Percentiles rank a stretch among this genome's conserved stretches.
Evolutionary conservation across 2,797 vertebrate species (phyloP).

Genomic region (Bufotes viridis): DNA sequence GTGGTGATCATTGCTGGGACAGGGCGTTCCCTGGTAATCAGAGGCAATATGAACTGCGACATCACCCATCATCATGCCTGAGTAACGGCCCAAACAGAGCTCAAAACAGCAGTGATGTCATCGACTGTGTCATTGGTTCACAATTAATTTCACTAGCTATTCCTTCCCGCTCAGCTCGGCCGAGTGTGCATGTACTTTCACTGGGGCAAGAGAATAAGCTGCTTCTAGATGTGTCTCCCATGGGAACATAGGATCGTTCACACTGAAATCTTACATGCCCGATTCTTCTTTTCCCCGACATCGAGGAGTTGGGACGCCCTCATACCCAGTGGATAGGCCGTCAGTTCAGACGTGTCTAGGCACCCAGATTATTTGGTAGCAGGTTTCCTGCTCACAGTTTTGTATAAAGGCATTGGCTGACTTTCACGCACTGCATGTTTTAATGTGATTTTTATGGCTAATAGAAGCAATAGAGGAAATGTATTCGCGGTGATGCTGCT

Average conservation of each 20-base stretch:
- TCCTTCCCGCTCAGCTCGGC: too few species aligned
- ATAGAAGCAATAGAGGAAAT: slow-evolving; percentile 7
- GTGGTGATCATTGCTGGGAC: slow-evolving; percentile 25
- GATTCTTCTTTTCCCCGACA: too few species aligned
- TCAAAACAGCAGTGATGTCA: slow-evolving; percentile 15
- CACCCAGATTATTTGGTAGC: not conserved
- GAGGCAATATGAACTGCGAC: not conserved
- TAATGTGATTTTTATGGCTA: not conserved
- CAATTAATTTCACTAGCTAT: not conserved
- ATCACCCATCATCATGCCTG: not conserved
- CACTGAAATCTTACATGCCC: too few species aligned
- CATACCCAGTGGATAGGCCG: too few species aligned
- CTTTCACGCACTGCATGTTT: not conserved
- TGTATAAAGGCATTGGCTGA: not conserved
- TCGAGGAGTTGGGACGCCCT: too few species aligned
- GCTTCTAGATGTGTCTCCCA: too few species aligned
- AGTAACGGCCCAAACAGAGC: slow-evolving; percentile 8
- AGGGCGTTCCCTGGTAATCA: not conserved
- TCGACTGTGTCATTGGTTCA: not conserved
- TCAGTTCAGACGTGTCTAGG: too few species aligned
- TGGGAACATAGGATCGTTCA: too few species aligned
- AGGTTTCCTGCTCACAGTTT: not conserved
- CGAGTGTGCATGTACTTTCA: too few species aligned
- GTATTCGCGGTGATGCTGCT: not conserved
- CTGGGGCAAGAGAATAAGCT: too few species aligned